Base-by-base conservation (phyloP, 2,797 vertebrate genomes). In the Argentina silus region DNA sequence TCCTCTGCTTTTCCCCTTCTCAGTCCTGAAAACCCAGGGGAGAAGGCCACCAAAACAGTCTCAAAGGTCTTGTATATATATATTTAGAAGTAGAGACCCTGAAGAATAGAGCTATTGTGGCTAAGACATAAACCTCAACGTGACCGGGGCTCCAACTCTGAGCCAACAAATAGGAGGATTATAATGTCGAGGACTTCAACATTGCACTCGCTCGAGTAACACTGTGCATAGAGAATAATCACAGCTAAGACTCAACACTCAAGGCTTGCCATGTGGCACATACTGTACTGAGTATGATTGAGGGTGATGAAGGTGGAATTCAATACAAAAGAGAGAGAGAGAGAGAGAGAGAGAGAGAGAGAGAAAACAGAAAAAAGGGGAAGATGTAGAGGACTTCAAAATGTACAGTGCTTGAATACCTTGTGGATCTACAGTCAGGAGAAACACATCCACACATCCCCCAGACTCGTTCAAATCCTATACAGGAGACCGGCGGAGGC, bases 21-120 rank as follows among this genome's bases (percentile, higher is more conserved):
- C 81, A 55, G 77, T 59, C 9, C 80, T 83, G 27, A 86, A 92
- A 84, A 83, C 87, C 79, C 87, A 81, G 69, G 59, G 59, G 10
- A 60, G 59, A 11, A 14, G 12, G 59, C 59, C 59, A 36, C 21
- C 6, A 85, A 83, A 90, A 85, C 78, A 70, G 80, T 78, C 55
- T 36, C 45, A 85, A 88, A 90, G 87, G 78, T 84, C 84, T 79
- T 78, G 74, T 79, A 87, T 86, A 89, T 85, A 87, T 83, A 85
- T 78, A 10, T 53, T 81, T 75, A 72, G 78, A 90, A 47, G 61
- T 65, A 44, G 44, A 7, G 23, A 14, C 43, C 23, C 60, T 63
- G 50, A 55, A 90, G 87, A 91, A 92, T 79, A 67, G 90, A 82
- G 73, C 85, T 71, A 81, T 91, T 90, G 89, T 92, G 84, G 80